Evolutionary conservation across 2,113 vertebrate genomes (phyloP), one percentile per base, ranked within the genome.

Genomic region (Chionodraco myersi): DNA sequence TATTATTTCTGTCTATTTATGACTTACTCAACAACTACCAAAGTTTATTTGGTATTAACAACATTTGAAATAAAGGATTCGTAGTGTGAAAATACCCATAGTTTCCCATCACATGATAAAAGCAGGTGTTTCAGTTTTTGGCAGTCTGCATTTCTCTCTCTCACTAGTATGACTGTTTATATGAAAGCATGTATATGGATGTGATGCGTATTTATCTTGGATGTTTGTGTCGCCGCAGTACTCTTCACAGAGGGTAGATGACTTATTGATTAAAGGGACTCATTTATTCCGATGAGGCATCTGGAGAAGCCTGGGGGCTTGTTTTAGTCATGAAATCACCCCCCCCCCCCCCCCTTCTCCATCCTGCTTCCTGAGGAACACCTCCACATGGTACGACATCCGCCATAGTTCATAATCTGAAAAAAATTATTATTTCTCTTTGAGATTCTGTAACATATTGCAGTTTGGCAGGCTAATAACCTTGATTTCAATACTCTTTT

Each of bases 221-320:
- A 68, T 71, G 79, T 47, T 72, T 78, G 73, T 83, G 80, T 48
- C 74, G 72, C 81, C 45, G 79, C 79, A 34, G 88, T 66, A 44
- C 48, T 86, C 82, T 83, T 91, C 87, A 89, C 87, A 88, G 88
- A 82, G 69, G 65, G 75, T 68, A 41, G 86, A 92, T 92, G 84
- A 93, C 88, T 94, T 94, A 94, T 94, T 93, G 91, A 94, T 93
- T 93, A 89, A 84, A 91, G 91, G 59, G 69, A 90, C 80, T 92
- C 48, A 86, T 90, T 91, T 92, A 92, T 93, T 90, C 85, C 89
- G 88, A 79, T 79, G 78, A 90, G 75, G 84, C 88, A 92, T 88
- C 85, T 92, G 91, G 80, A 87, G 83, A 67, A 23, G 81, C 85
- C 83, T 41, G 52, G 30, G 66, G 88, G 84, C 82, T 90, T 88